Evolutionary conservation across 2,888 invertebrate species (phyloP).

Genomic region (Drosophila anomalata): DNA sequence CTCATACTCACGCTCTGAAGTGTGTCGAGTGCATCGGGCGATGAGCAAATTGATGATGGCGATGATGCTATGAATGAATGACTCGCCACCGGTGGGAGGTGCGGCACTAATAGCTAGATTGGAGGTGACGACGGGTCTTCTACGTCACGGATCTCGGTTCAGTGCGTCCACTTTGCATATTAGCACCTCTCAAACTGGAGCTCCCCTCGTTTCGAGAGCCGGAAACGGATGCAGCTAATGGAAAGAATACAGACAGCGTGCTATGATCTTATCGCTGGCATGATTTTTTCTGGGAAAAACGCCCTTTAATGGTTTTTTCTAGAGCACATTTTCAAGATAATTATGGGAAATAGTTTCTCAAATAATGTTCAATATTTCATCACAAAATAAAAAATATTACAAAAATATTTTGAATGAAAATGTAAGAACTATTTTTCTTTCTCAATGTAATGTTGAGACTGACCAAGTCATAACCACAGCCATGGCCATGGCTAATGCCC

Average conservation of each 20-base stretch:
- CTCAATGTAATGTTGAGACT: slow-evolving; percentile 49
- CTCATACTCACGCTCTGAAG: slow-evolving; percentile 10
- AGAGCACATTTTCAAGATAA: too few relatives aligned
- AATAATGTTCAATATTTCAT: background rate
- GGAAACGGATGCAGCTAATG: slow-evolving; percentile 69
- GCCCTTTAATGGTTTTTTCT: slow-evolving; percentile 43
- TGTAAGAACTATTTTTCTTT: slow-evolving; percentile 2
- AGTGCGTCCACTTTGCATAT: slow-evolving; percentile 58
- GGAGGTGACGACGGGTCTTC: slow-evolving; percentile 52
- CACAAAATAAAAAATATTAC: background rate
- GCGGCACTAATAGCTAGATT: slow-evolving; percentile 7
- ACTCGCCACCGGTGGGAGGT: slow-evolving; percentile 7
- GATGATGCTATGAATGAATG: slow-evolving; percentile 37
- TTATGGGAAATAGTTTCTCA: too few relatives aligned
- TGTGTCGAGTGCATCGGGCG: slow-evolving; percentile 65
- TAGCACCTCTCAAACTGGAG: slow-evolving; percentile 67
- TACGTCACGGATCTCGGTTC: slow-evolving; percentile 51
- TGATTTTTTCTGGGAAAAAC: slow-evolving; percentile 71
- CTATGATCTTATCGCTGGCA: slow-evolving; percentile 64
- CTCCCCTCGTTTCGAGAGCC: slow-evolving; percentile 37
- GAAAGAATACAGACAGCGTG: slow-evolving; percentile 39
- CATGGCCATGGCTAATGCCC: slow-evolving; percentile 59
- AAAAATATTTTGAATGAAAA: background rate
- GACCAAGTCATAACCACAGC: slow-evolving; percentile 59
- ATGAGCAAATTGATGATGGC: slow-evolving; percentile 46